Conservation (phyloP, 2,797 vertebrate genomes). For the Hapalemur alaotrensis region DNA sequence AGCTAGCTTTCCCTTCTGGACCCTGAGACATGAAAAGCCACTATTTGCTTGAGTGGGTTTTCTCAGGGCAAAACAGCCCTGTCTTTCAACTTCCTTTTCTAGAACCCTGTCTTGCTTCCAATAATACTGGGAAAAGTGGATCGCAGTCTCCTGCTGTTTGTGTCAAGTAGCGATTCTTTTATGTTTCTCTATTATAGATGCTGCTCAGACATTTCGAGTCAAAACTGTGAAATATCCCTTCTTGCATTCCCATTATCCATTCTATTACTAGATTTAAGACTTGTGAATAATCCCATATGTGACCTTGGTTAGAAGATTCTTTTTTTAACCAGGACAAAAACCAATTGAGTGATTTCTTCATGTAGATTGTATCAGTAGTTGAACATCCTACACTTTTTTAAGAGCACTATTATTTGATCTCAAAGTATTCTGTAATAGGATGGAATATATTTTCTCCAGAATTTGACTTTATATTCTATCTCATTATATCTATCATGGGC, state of each 20-base stretch:
- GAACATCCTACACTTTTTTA: conserved; percentile 41
- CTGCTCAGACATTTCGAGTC: conserved; percentile 56
- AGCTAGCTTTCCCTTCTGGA: background rate
- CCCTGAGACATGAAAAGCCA: background rate
- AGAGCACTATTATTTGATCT: conserved; percentile 61
- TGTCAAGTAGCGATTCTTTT: conserved; percentile 49
- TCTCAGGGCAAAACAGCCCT: background rate
- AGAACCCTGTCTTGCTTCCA: conserved; percentile 24
- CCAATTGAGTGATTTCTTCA: conserved; percentile 33
- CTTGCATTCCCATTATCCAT: conserved; percentile 38
- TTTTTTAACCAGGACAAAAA: conserved; percentile 62
- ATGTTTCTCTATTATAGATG: conserved; percentile 40
- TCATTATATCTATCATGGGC: background rate
- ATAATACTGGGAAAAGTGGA: conserved; percentile 16
- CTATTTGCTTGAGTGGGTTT: background rate
- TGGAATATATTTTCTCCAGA: conserved; percentile 41
- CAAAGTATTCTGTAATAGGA: conserved; percentile 49
- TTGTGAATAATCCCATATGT: conserved; percentile 55
- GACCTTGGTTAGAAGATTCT: conserved; percentile 46
- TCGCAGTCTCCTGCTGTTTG: conserved; percentile 14
- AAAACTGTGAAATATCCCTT: conserved; percentile 55
- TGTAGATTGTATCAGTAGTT: background rate
- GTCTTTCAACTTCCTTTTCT: conserved; percentile 38
- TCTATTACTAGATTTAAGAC: conserved; percentile 59
- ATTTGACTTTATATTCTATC: conserved; percentile 36